Base-by-base conservation (phyloP, 2,113 vertebrate species). In the Erinaceus europaeus region DNA sequence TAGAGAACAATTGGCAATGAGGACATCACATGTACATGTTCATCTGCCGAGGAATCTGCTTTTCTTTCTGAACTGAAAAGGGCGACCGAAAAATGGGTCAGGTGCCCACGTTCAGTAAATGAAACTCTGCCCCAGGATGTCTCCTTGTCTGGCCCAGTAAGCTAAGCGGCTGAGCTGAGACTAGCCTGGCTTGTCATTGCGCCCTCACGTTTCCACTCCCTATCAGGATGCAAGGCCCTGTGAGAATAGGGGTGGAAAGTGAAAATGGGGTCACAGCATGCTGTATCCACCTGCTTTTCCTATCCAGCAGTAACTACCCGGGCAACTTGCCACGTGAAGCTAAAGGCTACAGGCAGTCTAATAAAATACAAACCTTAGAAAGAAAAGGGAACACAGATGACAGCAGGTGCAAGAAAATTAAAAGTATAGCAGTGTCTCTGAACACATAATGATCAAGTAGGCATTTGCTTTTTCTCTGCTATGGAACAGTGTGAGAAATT, bases 381-480 rank as follows among this genome's bases (percentile, higher is more conserved):
- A 91, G 55, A 65, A 23, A 67, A 36, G 48, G 44, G 44, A 12
- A 62, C n/a, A 25, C 73, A 74, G 46, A 74, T 74, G 84, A 80
- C 69, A 89, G 74, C 85, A 90, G 92, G 81, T 87, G 81, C 81
- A 67, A 74, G 32, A 55, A 81, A 65, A 90, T 71, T 9, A 65
- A 86, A 84, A 69, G 42, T 13, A 20, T 34, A 12, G 21, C 82
- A 42, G 38, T 79, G 75, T 87, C 59, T 73, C 62, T 34, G 79
- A 84, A 59, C 78, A 59, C 71, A 38, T 38, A 83, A 85, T 80
- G 82, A 83, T 68, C 44, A 42, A 3, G 81, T 82, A n/a, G 92
- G 87, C 27, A 62, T 75, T 85, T 52, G 87, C 88, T 92, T 88
- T 88, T 46, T 89, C 90, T 93, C 85, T 67, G 81, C 90, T 21